These are phyloP conservation scores for Villa cingulata DNA, from an alignment of 2,888 invertebrate species.

Conservation along the genomic window DNA sequence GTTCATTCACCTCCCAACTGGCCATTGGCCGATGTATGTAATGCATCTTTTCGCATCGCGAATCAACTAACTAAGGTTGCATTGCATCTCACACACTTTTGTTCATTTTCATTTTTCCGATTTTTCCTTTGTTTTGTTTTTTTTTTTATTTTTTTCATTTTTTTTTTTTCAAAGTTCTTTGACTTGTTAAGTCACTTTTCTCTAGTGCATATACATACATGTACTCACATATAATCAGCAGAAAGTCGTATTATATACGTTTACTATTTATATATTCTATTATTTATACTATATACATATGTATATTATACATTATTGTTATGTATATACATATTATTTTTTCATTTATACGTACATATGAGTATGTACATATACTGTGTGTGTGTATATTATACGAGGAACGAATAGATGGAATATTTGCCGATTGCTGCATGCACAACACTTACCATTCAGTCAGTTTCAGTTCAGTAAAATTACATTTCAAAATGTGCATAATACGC, in stretches of 20 bases:
- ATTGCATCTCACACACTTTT: slow-evolving; percentile 5
- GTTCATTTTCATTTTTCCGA: slow-evolving; percentile 9
- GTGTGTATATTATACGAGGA: no score
- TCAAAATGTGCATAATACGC: no score
- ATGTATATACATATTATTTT: no score
- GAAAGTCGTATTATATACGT: no score
- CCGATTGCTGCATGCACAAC: no score
- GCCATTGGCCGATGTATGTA: slow-evolving; percentile 21
- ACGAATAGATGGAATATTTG: no score
- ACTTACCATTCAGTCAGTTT: no score
- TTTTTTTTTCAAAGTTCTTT: slow-evolving; percentile 1
- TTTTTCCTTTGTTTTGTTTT: slow-evolving; percentile 9
- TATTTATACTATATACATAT: no score
- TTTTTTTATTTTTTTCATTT: background rate
- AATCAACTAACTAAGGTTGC: background rate
- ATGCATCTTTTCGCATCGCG: background rate
- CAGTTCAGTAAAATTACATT: no score
- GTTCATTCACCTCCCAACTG: slow-evolving; percentile 23
- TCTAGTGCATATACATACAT: background rate
- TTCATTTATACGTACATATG: background rate
- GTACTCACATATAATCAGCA: no score
- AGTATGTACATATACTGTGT: background rate
- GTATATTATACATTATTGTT: no score
- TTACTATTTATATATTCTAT: no score
- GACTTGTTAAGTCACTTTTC: slow-evolving; percentile 10